Evolutionary conservation across 2,113 vertebrate species (phyloP).

Genomic region (Rissa tridactyla): DNA sequence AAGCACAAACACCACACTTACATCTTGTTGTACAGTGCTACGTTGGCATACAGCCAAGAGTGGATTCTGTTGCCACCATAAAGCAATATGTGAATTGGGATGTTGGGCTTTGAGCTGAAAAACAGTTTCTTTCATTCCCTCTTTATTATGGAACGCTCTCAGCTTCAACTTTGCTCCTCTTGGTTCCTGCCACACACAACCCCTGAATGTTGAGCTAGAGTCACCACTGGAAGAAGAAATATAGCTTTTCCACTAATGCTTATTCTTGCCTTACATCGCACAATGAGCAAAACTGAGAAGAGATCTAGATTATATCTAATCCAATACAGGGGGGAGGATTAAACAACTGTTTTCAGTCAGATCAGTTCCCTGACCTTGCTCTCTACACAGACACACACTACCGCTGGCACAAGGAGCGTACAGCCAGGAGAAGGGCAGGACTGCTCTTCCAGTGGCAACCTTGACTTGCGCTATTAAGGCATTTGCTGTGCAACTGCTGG

Average conservation of each 20-base stretch:
- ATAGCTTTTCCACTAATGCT: background rate
- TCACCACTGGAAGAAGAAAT: background rate
- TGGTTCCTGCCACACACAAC: background rate
- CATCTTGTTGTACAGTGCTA: background rate
- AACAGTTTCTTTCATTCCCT: background rate
- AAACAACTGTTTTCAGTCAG: background rate
- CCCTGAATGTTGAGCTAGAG: background rate
- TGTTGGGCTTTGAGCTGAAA: background rate
- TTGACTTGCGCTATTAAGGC: background rate
- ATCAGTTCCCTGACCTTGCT: background rate
- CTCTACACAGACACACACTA: background rate
- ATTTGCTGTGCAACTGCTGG: background rate
- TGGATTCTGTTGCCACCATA: background rate
- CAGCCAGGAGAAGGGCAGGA: background rate
- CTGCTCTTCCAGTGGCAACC: background rate
- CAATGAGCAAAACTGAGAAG: background rate
- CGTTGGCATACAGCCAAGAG: background rate
- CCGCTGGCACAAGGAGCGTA: background rate
- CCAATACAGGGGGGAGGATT: background rate
- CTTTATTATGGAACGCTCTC: background rate
- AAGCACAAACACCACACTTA: background rate
- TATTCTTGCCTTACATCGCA: background rate
- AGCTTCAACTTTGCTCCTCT: background rate
- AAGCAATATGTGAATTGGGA: background rate
- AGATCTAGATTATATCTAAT: background rate